These are phyloP conservation scores for Acropora yongei DNA, from an alignment of 64 coral and sea anemone species.

Conservation along the genomic window DNA sequence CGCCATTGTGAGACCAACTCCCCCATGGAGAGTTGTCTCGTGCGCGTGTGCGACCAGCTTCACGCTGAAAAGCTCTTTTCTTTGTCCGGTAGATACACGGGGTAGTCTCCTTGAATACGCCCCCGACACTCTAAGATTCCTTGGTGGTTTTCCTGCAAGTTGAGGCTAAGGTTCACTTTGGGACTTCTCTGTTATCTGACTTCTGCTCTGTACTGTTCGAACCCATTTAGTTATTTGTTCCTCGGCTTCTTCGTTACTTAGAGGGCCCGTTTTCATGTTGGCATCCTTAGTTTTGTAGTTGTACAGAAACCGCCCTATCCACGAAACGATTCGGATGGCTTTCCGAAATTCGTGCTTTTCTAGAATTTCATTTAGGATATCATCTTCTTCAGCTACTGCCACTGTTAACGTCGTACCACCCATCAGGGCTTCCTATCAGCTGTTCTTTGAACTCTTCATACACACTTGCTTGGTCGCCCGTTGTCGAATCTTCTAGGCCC, in stretches of 20 bases:
- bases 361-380: no score
- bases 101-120: constrained; percentile 29
- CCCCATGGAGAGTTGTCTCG: constrained; percentile 35
- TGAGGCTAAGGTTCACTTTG: neutral
- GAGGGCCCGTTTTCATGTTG: constrained; percentile 27
- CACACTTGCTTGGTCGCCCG: neutral
- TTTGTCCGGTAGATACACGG: constrained; percentile 45
- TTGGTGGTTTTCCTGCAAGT: constrained; percentile 3
- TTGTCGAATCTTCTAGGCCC: constrained; percentile 15
- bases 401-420: constrained; percentile 26
- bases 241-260: constrained; percentile 50
- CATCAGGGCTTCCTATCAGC: neutral
- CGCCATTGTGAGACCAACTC: constrained; percentile 43
- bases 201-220: no score
- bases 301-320: no score
- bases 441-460: constrained; percentile 22
- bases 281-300: no score
- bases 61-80: constrained; percentile 13
- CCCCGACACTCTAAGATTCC: constrained; percentile 55
- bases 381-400: no score
- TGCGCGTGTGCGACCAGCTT: constrained; percentile 53
- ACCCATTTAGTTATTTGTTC: no score
- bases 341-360: no score
- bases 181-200: neutral
- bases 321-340: no score